Base-by-base conservation (phyloP, 2,113 vertebrate genomes). In the Phrynosoma platyrhinos region DNA sequence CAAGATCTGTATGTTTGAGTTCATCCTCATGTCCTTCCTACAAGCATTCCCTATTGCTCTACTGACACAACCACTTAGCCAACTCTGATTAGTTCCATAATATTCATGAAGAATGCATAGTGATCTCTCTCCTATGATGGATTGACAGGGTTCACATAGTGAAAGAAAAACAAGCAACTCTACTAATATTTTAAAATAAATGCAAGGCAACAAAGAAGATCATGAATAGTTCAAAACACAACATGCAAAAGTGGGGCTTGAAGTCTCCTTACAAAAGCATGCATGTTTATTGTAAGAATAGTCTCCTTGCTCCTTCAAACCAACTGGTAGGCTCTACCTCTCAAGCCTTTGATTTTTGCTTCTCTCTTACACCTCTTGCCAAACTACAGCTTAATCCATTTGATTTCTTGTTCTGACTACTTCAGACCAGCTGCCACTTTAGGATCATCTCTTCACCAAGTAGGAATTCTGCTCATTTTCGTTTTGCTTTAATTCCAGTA, bases 391-490 rank as follows among this genome's bases (percentile, higher is more conserved):
- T 53, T 83, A 68, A 52, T 55, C 30, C 4, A 21, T 69, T 62
- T 30, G 18, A 30, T 83, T 78, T 88, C 64, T n/a, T 36, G 53
- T 83, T 77, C 42, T 36, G 23, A 30, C 68, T 30, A 27, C 27
- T 30, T 71, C 27, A 69, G 62, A 66, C 58, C 25, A 68, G 25
- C 21, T 52, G 42, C 62, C 74, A 69, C n/a, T 82, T 40, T 87
- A 55, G 36, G 25, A 87, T n/a, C 86, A 74, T 66, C 20, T 55
- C 68, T 74, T 25, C 2, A 53, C 68, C 20, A 36, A 58, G n/a
- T 74, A 36, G 42, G 79, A 30, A n/a, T 25, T n/a, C 69, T 74
- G 20, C 40, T 90, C 86, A 74, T 4, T 23, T n/a, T 75, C 86
- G 42, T 77, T 69, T 32, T 62, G 47, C 32, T 78, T 62, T 81